A percentile compares a stretch with the other conserved stretches of the same genome.
Conservation (phyloP, 2,113 vertebrate species). For the Garra rufa region DNA sequence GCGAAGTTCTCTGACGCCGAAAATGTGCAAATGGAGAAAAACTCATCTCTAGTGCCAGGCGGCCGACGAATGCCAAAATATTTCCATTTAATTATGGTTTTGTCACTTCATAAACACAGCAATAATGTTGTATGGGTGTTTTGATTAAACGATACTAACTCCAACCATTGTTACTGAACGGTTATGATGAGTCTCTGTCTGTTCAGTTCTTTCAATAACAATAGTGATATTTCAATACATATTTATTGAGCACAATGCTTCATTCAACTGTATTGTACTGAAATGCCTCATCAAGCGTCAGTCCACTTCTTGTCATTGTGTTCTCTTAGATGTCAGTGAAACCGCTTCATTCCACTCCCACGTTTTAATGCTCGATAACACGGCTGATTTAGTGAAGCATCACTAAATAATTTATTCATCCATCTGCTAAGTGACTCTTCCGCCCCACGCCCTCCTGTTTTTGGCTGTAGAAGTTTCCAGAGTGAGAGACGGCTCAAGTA, state of each 20-base stretch:
- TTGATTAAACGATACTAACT: conserved; percentile 52
- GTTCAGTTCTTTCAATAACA: neutral
- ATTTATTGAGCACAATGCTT: conserved; percentile 6
- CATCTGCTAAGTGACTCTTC: neutral
- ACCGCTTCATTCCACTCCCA: conserved; percentile 9
- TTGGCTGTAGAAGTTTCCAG: neutral
- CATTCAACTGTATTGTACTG: neutral
- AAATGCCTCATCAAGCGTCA: conserved; percentile 3
- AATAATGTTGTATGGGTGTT: conserved; percentile 44
- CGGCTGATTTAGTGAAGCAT: neutral
- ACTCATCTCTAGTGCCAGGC: conserved; percentile 28
- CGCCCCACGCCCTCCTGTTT: neutral
- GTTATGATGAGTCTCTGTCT: conserved; percentile 1
- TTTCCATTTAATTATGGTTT: conserved; percentile 51
- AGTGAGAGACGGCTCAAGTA: conserved; percentile 78
- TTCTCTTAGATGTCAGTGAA: conserved; percentile 21
- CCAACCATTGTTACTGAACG: conserved; percentile 12
- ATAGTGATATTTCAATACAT: neutral
- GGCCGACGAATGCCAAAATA: conserved; percentile 22
- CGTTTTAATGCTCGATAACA: neutral
- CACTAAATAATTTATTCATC: conserved; percentile 20
- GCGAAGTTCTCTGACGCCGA: conserved; percentile 17
- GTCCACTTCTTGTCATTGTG: conserved; percentile 6
- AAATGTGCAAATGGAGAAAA: conserved; percentile 43
- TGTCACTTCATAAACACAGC: conserved; percentile 40